Base-by-base conservation (phyloP, 1,140 invertebrate species). In the Eueides isabella region DNA sequence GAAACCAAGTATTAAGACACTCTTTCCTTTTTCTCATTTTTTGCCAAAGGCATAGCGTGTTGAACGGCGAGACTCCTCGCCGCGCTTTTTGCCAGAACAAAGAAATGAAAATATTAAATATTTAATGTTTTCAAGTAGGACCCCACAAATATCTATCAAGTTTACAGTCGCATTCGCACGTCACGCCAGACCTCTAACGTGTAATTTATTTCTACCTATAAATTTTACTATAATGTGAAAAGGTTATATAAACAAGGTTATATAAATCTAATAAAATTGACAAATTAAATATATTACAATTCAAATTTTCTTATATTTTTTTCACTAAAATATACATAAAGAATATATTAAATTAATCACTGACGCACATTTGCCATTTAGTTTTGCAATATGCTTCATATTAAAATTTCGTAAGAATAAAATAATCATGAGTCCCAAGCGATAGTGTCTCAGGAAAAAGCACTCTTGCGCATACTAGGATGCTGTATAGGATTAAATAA, bases 401-500 rank as follows among this genome's bases (percentile, higher is more conserved):
- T 11, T 55, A 9, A 31, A 33, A 68, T 35, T 61, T 61, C n/a
- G 31, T 68, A 68, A 67, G 11, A 65, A 3, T n/a, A n/a, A n/a
- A 28, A 19, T n/a, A 44, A 38, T 5, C 6, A 55, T 12, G 31
- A 9, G 29, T 68, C 67, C 67, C 67, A 26, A 61, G 26, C 9
- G 0, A 16, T 48, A 48, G 2, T 48, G 19, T 23, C 63, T 68
- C n/a, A 66, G 63, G 26, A 31, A 19, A 66, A 55, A 64, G n/a
- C 23, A 75, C 55, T 76, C 38, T 82, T 80, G 74, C 80, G 72
- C 74, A 77, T 38, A 72, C 48, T 75, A 75, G 69, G 81, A 83
- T 79, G 68, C 71, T 67, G 75, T 71, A 66, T 66, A 80, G 76
- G 79, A 81, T 75, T 79, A 74, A 68, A 78, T 81, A 83, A 83